Conservation (phyloP, 2,888 invertebrate species). For the Ophioninae sp. region DNA sequence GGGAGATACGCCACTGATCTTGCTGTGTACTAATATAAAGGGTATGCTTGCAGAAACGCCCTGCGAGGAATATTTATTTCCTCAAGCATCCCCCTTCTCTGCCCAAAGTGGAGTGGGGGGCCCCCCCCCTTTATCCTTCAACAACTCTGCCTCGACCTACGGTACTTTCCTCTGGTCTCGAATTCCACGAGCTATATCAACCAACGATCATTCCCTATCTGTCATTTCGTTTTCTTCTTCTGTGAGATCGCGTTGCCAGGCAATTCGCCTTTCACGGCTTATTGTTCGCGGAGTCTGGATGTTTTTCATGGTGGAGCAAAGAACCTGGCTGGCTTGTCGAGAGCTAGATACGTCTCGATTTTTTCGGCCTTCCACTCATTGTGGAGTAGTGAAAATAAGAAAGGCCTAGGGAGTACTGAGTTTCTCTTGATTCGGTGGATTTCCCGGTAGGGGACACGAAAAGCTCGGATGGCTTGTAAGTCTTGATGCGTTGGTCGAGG, state of each 20-base stretch:
- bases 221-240: constrained; percentile 19
- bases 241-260: not conserved
- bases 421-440: not conserved
- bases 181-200: not conserved
- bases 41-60: constrained; percentile 56
- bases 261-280: not conserved
- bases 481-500: no score
- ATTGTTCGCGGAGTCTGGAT: constrained; percentile 4
- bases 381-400: not conserved
- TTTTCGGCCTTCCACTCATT: not conserved
- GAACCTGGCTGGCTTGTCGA: not conserved
- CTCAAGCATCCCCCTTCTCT: constrained; percentile 15
- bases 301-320: not conserved
- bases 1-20: constrained; percentile 60
- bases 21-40: constrained; percentile 53
- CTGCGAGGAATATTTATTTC: constrained; percentile 63
- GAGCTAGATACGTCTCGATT: not conserved
- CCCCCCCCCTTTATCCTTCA: not conserved
- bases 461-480: no score
- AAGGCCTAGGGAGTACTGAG: not conserved
- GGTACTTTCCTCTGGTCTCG: constrained; percentile 29
- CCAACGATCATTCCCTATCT: constrained; percentile 23
- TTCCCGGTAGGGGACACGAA: not conserved
- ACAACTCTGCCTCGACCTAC: constrained; percentile 25
- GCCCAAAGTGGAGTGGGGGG: no score